phyloP scores from a whole-genome alignment of 2,113 vertebrate genomes.

The Choloepus hoffmanni region DNA sequence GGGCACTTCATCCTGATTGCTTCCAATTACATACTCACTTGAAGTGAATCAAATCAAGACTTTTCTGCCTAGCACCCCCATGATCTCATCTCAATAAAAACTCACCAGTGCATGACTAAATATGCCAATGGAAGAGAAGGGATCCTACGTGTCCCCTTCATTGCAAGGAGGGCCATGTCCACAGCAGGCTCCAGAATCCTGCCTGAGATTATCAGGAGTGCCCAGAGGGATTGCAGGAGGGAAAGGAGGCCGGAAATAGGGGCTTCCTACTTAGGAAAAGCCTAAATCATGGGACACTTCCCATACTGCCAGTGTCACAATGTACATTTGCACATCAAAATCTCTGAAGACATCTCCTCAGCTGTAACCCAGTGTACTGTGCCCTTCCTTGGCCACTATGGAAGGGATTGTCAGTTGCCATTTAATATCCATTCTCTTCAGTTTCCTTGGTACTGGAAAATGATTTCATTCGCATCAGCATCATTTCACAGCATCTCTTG shows the following conservation, averaged over 20 bases:
- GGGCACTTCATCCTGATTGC: slow-evolving; percentile 41
- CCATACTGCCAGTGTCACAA: neutral
- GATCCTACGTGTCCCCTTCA: neutral
- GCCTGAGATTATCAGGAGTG: neutral
- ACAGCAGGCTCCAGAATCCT: neutral
- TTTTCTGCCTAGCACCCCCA: neutral
- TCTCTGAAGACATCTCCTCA: neutral
- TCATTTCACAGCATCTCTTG: neutral
- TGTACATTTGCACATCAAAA: neutral
- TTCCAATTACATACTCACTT: slow-evolving; percentile 60
- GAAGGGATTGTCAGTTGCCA: too few species aligned
- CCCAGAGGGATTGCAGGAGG: neutral
- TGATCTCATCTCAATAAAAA: slow-evolving; percentile 34
- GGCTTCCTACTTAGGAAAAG: neutral
- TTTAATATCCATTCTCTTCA: neutral
- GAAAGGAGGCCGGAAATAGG: fast-evolving
- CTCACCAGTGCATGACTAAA: neutral
- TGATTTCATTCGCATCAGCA: neutral
- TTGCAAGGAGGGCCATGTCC: neutral
- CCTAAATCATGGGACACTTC: neutral
- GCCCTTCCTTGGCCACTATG: neutral
- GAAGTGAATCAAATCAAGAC: slow-evolving; percentile 71
- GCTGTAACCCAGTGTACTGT: fast-evolving
- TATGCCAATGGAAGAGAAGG: neutral
- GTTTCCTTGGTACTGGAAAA: neutral